phyloP scores from a whole-genome alignment of 1,140 invertebrate species.

The Tyrophagus putrescentiae region DNA sequence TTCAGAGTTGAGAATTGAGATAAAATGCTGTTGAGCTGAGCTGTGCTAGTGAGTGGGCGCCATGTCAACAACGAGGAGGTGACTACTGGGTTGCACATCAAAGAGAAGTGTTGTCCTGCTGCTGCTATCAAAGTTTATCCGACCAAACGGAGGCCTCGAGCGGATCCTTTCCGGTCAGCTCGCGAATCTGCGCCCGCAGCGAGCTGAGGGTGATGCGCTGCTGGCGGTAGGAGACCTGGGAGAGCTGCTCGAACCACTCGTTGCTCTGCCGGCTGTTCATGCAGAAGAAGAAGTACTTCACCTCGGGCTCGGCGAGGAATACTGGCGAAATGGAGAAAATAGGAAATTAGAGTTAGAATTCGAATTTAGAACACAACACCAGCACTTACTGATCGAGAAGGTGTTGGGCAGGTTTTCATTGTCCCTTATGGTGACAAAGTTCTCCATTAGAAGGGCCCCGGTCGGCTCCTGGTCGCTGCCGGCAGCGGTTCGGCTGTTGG shows the following conservation, averaged over 20 bases:
- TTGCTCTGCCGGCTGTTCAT: slow-evolving; percentile 4
- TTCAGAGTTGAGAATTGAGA: neutral
- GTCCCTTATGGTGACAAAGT: slow-evolving; percentile 47
- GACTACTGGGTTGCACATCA: neutral
- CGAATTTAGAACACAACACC: neutral
- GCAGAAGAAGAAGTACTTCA: slow-evolving; percentile 11
- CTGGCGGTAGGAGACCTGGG: neutral
- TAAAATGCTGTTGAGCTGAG: neutral
- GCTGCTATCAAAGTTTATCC: slow-evolving; percentile 4
- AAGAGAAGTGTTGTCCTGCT: neutral
- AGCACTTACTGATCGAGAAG: slow-evolving; percentile 34
- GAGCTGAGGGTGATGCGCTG: neutral
- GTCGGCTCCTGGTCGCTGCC: slow-evolving; percentile 43
- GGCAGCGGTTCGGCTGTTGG: slow-evolving; percentile 49
- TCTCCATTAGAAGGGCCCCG: slow-evolving; percentile 51
- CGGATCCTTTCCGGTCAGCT: slow-evolving; percentile 14
- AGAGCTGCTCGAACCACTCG: slow-evolving; percentile 13
- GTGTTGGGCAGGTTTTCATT: slow-evolving; percentile 46
- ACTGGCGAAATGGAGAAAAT: neutral
- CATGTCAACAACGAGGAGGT: neutral
- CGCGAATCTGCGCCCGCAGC: neutral
- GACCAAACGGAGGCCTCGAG: neutral
- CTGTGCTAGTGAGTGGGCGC: neutral
- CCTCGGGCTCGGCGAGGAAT: slow-evolving; percentile 7
- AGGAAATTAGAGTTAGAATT: too few species aligned